Evolutionary conservation across 2,888 invertebrate species (phyloP), one percentile per base, ranked within the genome.

Genomic region (Lasioglossum malachurum): DNA sequence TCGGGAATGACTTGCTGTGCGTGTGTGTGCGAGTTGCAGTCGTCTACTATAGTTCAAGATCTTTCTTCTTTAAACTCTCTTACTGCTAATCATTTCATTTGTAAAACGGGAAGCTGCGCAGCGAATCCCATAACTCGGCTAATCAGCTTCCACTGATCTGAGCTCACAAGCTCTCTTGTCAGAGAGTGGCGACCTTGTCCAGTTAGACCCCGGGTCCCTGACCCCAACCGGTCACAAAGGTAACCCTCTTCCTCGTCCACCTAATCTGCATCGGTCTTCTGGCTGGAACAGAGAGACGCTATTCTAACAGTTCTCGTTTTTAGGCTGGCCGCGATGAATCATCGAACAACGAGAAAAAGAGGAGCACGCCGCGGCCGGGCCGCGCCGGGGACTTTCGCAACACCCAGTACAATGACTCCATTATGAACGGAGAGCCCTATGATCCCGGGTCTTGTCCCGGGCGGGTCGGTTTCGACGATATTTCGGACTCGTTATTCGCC

Each of bases 341-440:
- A 67, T 35, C 35, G n/a, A 35, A 69, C 38, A n/a, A 38, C 31
- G 35, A 69, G 38, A 41, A 69, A 38, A 69, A 38, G 69, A 41
- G 38, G 41, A 69, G 38, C n/a, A 23, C 23, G 35, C 41, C 12
- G 23, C 23, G 53, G 23, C 49, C 14, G n/a, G 16, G 38, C 35
- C 41, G 49, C 23, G 53, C 8, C 23, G 4, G 27, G 23, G 46
- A 76, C 67, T 87, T 86, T 79, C 76, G 69, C 82, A 86, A 86
- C 82, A 82, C 77, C 79, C 76, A n/a, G 79, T 82, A 82, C 82
- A 87, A 82, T 49, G 67, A 67, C 23, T 35, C 82, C 72, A 80
- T 87, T 87, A 69, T 82, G 44, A 38, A 19, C 16, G n/a, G 72
- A 71, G 72, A 53, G 53, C 1, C 10, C 71, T 49, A 60, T 16